phyloP scores from a whole-genome alignment of 2,797 vertebrate genomes.

The Artibeus lituratus region DNA sequence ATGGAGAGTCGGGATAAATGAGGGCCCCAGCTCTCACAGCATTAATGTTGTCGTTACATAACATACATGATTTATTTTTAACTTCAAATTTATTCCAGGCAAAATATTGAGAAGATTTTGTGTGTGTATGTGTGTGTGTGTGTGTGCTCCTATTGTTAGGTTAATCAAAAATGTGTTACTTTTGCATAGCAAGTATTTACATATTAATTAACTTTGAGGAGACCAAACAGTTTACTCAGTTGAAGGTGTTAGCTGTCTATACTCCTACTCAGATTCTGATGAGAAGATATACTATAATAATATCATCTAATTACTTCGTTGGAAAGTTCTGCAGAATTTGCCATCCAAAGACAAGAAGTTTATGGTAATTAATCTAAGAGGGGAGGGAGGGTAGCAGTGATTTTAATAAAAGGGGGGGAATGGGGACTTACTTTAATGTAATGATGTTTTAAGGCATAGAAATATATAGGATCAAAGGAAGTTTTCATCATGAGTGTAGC shows the following conservation, averaged over 20 bases:
- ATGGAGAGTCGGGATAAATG: not conserved
- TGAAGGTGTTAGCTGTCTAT: slow-evolving; percentile 46
- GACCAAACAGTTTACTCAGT: slow-evolving; percentile 1
- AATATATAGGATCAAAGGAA: not conserved
- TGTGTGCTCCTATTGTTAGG: not conserved
- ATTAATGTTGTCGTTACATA: not conserved
- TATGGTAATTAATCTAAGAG: not conserved
- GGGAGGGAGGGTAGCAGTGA: not conserved
- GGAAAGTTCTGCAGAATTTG: slow-evolving; percentile 32
- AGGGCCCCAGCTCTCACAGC: not conserved
- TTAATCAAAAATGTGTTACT: slow-evolving; percentile 63
- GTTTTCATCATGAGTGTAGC: not conserved
- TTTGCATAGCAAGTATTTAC: slow-evolving; percentile 59
- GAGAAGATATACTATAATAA: not conserved
- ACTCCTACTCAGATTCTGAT: slow-evolving; percentile 4
- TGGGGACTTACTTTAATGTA: not conserved
- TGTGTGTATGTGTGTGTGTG: too few relatives aligned
- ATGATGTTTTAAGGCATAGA: not conserved
- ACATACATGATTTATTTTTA: not conserved
- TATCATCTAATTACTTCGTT: slow-evolving; percentile 12
- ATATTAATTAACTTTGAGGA: slow-evolving; percentile 58
- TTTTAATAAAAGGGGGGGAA: not conserved
- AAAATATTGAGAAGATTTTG: not conserved
- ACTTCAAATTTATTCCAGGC: not conserved
- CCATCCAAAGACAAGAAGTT: not conserved